Base-by-base conservation (phyloP, 2,797 vertebrate species). In the Aplochiton taeniatus region DNA sequence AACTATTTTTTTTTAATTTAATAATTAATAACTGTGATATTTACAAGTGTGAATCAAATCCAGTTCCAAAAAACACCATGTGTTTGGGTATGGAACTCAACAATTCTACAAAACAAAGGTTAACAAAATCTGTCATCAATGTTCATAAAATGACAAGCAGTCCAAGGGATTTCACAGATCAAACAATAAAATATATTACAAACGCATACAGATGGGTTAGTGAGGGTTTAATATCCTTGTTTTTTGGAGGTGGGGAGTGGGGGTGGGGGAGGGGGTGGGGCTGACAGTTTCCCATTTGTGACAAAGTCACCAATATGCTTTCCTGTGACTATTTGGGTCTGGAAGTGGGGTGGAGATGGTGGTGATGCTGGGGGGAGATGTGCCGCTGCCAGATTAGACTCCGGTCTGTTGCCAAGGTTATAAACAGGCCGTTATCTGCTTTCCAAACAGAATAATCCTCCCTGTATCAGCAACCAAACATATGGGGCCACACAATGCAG, bases 391-490 rank as follows among this genome's bases (percentile, higher is more conserved):
- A 97, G 96, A 98, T 98, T 98, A 98, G 94, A 90, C 91, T 92
- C 86, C 92, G 90, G 94, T 90, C 93, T 93, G 92, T n/a, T 94
- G 96, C 95, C 95, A 98, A 95, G 94, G 95, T 96, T 96, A 97
- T 96, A 97, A 98, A 97, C 95, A 96, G 94, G 93, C 93, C 91
- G 91, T 96, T 98, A 98, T 98, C 96, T 88, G 90, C 92, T 92
- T 94, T 93, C 94, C 93, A 94, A 96, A 96, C 95, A 96, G 94
- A 96, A 94, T 96, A 97, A 97, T 97, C 95, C 95, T 92, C 93
- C 94, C 95, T 93, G 93, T 96, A 98, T 98, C 96, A 96, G 95
- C 89, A 91, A 92, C 92, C 93, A 94, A 97, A 96, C 96, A 98
- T 96, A 97, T 95, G 96, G 95, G 95, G 93, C 94, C 94, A 93